Conservation (phyloP, 2,113 vertebrate genomes). For the Clupea harengus region DNA sequence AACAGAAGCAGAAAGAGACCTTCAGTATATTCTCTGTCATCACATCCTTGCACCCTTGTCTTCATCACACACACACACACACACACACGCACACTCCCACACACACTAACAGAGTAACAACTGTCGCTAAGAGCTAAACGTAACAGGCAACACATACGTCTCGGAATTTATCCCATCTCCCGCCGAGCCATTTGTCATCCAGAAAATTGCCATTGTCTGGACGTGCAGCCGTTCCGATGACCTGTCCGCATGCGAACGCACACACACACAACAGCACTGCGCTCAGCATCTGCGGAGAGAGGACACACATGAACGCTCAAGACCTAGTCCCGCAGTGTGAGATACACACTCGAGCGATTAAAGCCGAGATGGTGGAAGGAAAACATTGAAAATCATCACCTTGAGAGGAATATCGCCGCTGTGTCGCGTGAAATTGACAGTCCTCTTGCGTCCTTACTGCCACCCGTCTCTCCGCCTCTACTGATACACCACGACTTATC, state of each 20-base stretch:
- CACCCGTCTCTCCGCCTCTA: constrained; percentile 17
- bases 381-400: constrained; percentile 41
- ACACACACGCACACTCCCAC: constrained; percentile 14
- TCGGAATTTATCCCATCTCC: constrained; percentile 95
- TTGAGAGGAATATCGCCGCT: constrained; percentile 39
- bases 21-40: background rate
- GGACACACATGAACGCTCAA: constrained; percentile 58
- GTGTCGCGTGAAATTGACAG: constrained; percentile 60
- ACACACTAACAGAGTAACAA: background rate
- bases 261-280: constrained; percentile 80
- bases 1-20: background rate
- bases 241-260: constrained; percentile 76
- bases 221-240: constrained; percentile 72
- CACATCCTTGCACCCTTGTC: background rate
- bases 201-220: constrained; percentile 91
- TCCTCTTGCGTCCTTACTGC: constrained; percentile 29
- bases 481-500: constrained; percentile 49
- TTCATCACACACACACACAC: constrained; percentile 19
- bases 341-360: constrained; percentile 3
- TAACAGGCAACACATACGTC: constrained; percentile 79
- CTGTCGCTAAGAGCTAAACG: background rate
- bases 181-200: constrained; percentile 93
- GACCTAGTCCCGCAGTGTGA: background rate
- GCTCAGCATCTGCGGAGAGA: constrained; percentile 84
- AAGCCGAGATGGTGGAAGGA: background rate